Conservation (phyloP, 2,113 vertebrate genomes). For the Cnemophilus loriae region DNA sequence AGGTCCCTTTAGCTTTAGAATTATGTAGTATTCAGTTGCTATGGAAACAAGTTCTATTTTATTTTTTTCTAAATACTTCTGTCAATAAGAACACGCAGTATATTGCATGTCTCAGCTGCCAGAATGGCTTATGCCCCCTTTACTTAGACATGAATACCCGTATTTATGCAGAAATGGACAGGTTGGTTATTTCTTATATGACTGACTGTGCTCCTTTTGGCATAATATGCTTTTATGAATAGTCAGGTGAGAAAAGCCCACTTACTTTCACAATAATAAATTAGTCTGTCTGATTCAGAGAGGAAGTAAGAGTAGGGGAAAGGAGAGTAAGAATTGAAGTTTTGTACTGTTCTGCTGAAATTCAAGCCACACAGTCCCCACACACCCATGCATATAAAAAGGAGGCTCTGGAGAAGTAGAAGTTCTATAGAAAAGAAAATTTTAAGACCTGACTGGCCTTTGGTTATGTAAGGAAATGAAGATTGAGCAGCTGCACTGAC, state of each 20-base stretch:
- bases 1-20: neutral
- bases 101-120: neutral
- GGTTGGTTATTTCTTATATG: constrained; percentile 3
- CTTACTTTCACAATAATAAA: constrained; percentile 1
- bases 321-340: neutral
- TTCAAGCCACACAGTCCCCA: neutral
- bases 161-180: constrained; percentile 20
- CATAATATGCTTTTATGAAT: neutral
- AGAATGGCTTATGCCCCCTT: neutral
- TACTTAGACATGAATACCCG: neutral
- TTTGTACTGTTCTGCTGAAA: neutral
- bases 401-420: neutral
- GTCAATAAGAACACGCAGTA: constrained; percentile 8
- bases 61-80: constrained; percentile 19
- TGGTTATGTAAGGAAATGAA: constrained; percentile 34
- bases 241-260: neutral
- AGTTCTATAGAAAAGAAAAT: constrained; percentile 19
- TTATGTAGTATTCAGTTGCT: constrained; percentile 7
- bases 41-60: constrained; percentile 2
- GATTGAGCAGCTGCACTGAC: constrained; percentile 14
- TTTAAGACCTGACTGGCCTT: constrained; percentile 20
- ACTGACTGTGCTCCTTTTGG: neutral
- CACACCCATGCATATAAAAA: neutral
- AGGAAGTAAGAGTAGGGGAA: neutral
- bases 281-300: constrained; percentile 23